Base-by-base conservation (phyloP, 2,888 invertebrate genomes). In the Megamerina dolium region DNA sequence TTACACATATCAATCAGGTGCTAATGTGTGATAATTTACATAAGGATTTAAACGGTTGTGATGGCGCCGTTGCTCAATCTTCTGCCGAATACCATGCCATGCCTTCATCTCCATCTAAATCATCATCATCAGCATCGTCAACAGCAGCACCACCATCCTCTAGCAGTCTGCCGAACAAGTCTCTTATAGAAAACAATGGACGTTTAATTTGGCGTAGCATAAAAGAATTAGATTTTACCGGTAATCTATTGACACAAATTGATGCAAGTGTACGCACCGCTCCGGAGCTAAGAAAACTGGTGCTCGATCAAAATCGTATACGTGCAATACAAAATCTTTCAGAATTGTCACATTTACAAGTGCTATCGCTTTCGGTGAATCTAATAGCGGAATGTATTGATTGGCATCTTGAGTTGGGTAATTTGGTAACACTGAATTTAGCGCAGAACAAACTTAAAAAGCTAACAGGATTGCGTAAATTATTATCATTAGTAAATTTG, bases 351-450 rank as follows among this genome's bases (percentile, higher is more conserved):
- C 79, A 85, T 43, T 72, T 96, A 19, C 80, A 83, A 9, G 74
- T 81, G 37, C 74, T 96, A 10, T 85, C 87, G 58, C 70, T 95
- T 17, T 84, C 87, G 0, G 83, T 86, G 60, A 95, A 93, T 74
- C 75, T 80, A 33, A 84, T 90, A 55, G 68, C 74, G 0, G 66
- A 79, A 4, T 83, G 91, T 52, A 79, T 83, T 21, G 80, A 85
- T 63, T 80, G 94, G 73, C 87, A 93, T 66, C 80, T 83, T 5
- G 86, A 86, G 68, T 77, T 96, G 45, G 93, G 93, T 5, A 93
- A 94, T 70, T 79, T 96, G 34, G 81, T 85, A n/a, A 81, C 79
- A 44, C 77, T 97, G 37, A 85, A 89, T 64, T 69, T 97, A 37
- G 84, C 90, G 0, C 86, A 90, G 56, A 96, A 96, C 70, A 79